Conservation (phyloP, 1,140 invertebrate species). For the Epicauta chinensis region DNA sequence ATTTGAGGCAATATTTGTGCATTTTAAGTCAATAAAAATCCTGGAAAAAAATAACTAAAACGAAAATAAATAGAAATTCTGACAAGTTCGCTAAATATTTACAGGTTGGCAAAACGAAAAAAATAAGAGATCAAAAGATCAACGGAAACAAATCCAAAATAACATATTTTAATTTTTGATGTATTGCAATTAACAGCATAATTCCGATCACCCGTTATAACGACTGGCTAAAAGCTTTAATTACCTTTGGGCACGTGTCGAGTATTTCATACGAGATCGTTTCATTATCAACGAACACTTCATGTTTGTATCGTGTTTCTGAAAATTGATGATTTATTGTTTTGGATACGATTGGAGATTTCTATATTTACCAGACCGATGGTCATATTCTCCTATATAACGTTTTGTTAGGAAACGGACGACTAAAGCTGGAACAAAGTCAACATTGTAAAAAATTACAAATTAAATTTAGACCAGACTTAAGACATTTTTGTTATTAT, state of each 20-base stretch:
- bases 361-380: slow-evolving; percentile 69
- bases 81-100: not conserved
- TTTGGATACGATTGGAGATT: not conserved
- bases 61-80: not conserved
- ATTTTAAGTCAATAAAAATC: no score
- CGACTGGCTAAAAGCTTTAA: no score
- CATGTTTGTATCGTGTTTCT: slow-evolving; percentile 90
- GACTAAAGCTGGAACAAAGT: slow-evolving; percentile 66
- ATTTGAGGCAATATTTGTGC: no score
- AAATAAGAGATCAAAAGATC: not conserved
- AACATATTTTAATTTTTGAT: not conserved
- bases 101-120: not conserved
- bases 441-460: slow-evolving; percentile 3
- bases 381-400: slow-evolving; percentile 91
- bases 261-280: slow-evolving; percentile 86
- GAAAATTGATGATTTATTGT: slow-evolving; percentile 36
- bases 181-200: no score
- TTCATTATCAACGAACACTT: slow-evolving; percentile 84
- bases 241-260: slow-evolving; percentile 86
- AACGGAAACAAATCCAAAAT: not conserved
- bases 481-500: no score
- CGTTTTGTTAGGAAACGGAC: slow-evolving; percentile 83
- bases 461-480: not conserved
- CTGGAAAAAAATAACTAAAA: no score
- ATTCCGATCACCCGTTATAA: no score